Base-by-base conservation (phyloP, 2,888 invertebrate species). In the Cancer borealis region DNA sequence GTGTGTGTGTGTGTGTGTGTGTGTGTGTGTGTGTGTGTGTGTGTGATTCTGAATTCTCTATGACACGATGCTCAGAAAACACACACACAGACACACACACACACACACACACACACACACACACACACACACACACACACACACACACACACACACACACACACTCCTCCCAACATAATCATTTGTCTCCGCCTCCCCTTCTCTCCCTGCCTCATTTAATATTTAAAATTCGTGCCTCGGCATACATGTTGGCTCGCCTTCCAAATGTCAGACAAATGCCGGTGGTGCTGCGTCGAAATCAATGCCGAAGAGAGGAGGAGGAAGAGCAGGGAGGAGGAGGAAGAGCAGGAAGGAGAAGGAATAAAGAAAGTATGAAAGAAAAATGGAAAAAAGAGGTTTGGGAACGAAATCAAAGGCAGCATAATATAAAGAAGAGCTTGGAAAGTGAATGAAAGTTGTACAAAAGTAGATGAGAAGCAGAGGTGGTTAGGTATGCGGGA, bases 121-220 rank as follows among this genome's bases (percentile, higher is more conserved):
- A 66, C 91, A 30, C 84, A 30, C 84, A 30, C 84, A 30, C 84
- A 30, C 91, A 30, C 84, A 12, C 39, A 14, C 39, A 30, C 84
- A 30, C 60, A 39, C 60, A 66, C 66, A 66, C 60, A 66, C 60
- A 45, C 66, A 39, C 91, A 39, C 66, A 14, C 60, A 66, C 60
- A 10, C 66, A 3, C 45, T 5, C 91, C 8, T 21, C 73, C 45
- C 66, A 47, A 88, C 88, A 46, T 88, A 45, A 45, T 91, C 66
- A 73, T 60, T 45, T 45, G 49, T 60, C 26, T 66, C n/a, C 30
- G 10, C 54, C 39, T 60, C 66, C 66, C 60, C 66, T 66, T 60
- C 91, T 66, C 91, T 91, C 91, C 49, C 91, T 30, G 60, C 66
- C 30, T 91, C 91, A 54, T 45, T 30, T 49, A 30, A 91, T 60